Conservation (phyloP, 2,113 vertebrate genomes). For the Ailurus styani region DNA sequence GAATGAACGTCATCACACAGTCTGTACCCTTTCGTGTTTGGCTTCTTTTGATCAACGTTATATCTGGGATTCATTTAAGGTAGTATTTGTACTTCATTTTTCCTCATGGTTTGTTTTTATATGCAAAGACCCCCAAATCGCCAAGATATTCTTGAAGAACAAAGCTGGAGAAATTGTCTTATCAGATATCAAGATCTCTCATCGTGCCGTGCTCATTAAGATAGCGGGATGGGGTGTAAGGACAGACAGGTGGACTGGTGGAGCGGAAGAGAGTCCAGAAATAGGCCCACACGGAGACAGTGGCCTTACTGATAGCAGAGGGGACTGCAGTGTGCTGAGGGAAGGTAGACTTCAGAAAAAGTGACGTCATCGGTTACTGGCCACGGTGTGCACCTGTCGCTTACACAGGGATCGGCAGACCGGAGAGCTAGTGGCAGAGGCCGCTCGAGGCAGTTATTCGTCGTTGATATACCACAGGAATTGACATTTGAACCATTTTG, state of each 20-base stretch:
- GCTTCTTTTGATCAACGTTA: background rate
- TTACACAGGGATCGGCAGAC: background rate
- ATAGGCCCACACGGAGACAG: background rate
- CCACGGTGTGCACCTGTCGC: background rate
- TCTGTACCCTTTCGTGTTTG: background rate
- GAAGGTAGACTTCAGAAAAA: background rate
- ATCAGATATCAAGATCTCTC: background rate
- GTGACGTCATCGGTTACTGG: background rate
- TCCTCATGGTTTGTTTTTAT: background rate
- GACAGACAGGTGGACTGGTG: background rate
- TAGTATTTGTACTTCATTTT: background rate
- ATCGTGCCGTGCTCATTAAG: background rate
- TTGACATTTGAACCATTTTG: background rate
- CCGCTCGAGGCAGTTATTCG: no score
- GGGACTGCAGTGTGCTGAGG: background rate
- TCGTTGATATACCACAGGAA: accelerated
- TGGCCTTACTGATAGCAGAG: background rate
- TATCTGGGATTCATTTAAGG: background rate
- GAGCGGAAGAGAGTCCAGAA: background rate
- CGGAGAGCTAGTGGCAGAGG: background rate
- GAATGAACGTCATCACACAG: background rate
- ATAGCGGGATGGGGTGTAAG: background rate
- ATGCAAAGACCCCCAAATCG: background rate
- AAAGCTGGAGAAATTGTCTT: background rate
- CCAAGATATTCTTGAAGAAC: background rate